These are phyloP conservation scores for Setophaga coronata DNA, from an alignment of 2,113 vertebrate genomes.

Conservation along the genomic window DNA sequence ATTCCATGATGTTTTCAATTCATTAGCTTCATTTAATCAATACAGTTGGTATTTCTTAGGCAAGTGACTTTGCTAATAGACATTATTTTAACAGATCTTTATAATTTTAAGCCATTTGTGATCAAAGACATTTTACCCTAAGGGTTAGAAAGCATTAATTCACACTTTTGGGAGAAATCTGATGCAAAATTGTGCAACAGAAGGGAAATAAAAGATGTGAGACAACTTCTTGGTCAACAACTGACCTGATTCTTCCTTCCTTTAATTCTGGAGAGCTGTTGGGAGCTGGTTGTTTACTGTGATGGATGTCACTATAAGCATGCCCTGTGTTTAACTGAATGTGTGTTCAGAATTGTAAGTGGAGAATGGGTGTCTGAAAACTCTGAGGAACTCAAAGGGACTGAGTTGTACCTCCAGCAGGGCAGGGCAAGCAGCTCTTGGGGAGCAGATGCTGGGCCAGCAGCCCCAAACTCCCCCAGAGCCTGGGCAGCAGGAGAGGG, in stretches of 20 bases:
- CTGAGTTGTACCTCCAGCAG: background rate
- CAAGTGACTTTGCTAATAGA: background rate
- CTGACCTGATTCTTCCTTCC: background rate
- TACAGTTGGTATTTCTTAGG: background rate
- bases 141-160: background rate
- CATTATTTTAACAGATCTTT: background rate
- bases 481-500: background rate
- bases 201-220: background rate
- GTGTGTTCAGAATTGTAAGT: background rate
- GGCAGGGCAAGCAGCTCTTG: background rate
- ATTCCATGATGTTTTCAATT: background rate
- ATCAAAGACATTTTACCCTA: background rate
- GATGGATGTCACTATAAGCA: background rate
- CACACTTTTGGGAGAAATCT: background rate
- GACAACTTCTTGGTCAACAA: background rate
- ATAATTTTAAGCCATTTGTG: background rate
- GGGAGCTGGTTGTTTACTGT: background rate
- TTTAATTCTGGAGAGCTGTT: background rate
- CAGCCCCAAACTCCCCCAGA: fast-evolving
- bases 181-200: background rate
- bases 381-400: background rate
- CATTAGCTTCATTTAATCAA: background rate
- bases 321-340: background rate
- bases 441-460: background rate
- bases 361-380: background rate